Percentiles rank a stretch among this genome's conserved stretches.
phyloP scores from a whole-genome alignment of 2,888 invertebrate species.

The Sphaerophoria taeniata region DNA sequence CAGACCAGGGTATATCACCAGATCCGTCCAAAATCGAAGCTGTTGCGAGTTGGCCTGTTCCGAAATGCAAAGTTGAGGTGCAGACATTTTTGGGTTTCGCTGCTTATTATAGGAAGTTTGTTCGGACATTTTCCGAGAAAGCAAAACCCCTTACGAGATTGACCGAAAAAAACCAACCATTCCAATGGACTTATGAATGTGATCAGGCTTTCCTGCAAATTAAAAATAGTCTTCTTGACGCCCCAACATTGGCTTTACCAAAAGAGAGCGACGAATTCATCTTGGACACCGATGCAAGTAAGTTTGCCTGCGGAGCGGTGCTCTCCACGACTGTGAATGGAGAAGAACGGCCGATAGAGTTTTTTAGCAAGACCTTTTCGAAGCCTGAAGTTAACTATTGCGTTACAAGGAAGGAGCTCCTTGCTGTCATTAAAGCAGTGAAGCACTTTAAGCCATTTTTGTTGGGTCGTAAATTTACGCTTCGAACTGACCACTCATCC shows the following conservation, averaged over 20 bases:
- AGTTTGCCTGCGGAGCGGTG: conserved; percentile 20
- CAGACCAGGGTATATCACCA: conserved; percentile 16
- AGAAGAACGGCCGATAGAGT: not conserved
- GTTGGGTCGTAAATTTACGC: conserved; percentile 4
- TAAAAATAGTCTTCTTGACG: not conserved
- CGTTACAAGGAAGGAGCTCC: conserved; percentile 22
- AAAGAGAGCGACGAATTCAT: conserved; percentile 8
- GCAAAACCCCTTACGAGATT: conserved; percentile 17
- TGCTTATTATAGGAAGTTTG: not conserved
- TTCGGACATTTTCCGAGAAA: conserved; percentile 3
- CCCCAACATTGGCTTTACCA: conserved; percentile 10
- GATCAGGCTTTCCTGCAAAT: conserved; percentile 14
- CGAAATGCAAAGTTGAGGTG: conserved; percentile 1
- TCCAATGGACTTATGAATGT: not conserved
- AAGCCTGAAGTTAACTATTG: conserved; percentile 20
- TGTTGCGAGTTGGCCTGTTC: conserved; percentile 3
- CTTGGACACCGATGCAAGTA: conserved; percentile 25
- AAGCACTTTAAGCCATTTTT: conserved; percentile 20
- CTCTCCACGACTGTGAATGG: conserved; percentile 2
- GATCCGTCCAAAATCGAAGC: conserved; percentile 3
- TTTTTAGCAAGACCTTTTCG: conserved; percentile 4
- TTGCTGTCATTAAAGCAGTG: conserved; percentile 6
- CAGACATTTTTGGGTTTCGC: conserved; percentile 18
- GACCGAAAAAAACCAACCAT: conserved; percentile 17
- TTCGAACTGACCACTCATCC: conserved; percentile 16